Percentiles rank a stretch among this genome's conserved stretches.
phyloP scores from a whole-genome alignment of 1,140 invertebrate species.

The Psix sp. region DNA sequence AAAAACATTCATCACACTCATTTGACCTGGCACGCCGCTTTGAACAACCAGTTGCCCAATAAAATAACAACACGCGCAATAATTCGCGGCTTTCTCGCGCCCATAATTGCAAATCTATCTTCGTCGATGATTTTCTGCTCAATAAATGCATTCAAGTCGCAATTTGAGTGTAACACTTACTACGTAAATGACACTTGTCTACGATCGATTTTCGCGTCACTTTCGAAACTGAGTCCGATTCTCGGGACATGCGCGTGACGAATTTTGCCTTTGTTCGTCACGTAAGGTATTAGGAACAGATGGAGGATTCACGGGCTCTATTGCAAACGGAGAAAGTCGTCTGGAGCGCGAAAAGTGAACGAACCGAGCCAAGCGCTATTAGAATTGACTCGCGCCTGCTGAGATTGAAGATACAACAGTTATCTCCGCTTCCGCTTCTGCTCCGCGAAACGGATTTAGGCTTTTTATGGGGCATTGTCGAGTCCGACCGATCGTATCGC shows the following conservation, averaged over 20 bases:
- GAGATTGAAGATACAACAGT: conserved; percentile 19
- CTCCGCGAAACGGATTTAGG: neutral
- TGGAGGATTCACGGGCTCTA: conserved; percentile 56
- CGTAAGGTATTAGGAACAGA: conserved; percentile 59
- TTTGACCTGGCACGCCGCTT: neutral
- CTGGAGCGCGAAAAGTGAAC: conserved; percentile 54
- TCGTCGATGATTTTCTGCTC: conserved; percentile 19
- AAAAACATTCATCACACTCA: conserved; percentile 22
- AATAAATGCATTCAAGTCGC: conserved; percentile 29
- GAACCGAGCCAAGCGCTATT: conserved; percentile 44
- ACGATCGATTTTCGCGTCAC: conserved; percentile 16
- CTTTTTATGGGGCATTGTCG: neutral
- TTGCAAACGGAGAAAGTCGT: conserved; percentile 66
- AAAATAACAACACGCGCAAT: conserved; percentile 8
- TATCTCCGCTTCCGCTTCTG: conserved; percentile 23
- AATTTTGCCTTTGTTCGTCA: conserved; percentile 54
- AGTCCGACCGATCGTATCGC: neutral
- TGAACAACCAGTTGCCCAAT: conserved; percentile 10
- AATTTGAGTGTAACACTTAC: conserved; percentile 18
- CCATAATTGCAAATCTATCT: conserved; percentile 26
- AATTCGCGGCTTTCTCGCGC: conserved; percentile 24
- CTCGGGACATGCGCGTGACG: conserved; percentile 1
- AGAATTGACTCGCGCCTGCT: conserved; percentile 36
- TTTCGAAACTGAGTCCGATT: conserved; percentile 19
- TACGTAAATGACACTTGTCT: conserved; percentile 31